These are phyloP conservation scores for zebrafish (Danio rerio) DNA, from an alignment of 2,113 vertebrate genomes.

Conservation along the genomic window DNA sequence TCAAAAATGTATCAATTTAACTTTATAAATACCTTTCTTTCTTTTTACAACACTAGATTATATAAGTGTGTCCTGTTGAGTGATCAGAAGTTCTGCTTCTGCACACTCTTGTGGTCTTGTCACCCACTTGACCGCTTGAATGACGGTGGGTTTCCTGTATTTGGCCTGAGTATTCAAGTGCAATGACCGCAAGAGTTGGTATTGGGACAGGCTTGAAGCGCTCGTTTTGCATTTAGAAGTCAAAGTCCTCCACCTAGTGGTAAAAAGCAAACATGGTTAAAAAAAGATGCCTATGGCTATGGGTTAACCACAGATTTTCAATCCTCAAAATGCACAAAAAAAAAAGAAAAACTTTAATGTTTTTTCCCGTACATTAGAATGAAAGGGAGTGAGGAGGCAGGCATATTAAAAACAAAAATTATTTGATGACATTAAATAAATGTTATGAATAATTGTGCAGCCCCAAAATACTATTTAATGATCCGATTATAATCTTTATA, in stretches of 20 bases:
- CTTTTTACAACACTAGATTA: too few species aligned
- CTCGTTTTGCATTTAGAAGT: constrained; percentile 51
- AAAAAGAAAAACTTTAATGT: too few species aligned
- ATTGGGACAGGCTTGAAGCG: not conserved
- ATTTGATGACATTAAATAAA: too few species aligned
- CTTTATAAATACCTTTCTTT: not conserved
- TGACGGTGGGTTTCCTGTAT: too few species aligned
- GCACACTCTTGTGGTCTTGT: not conserved
- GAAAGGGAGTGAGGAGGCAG: too few species aligned
- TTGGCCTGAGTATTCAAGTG: not conserved
- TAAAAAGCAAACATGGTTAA: not conserved
- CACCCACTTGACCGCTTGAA: not conserved
- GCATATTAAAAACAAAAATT: too few species aligned
- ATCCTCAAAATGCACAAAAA: too few species aligned
- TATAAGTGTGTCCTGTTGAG: not conserved
- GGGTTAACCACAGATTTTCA: not conserved
- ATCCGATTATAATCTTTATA: too few species aligned
- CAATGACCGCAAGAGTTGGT: not conserved
- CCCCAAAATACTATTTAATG: too few species aligned
- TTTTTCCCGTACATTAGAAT: too few species aligned
- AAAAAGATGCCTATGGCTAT: not conserved
- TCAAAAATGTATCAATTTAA: not conserved
- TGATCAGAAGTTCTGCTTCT: not conserved
- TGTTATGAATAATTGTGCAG: too few species aligned
- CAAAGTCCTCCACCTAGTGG: constrained; percentile 77